phyloP scores from a whole-genome alignment of 1,140 invertebrate genomes.

The Marisa cornuarietis region DNA sequence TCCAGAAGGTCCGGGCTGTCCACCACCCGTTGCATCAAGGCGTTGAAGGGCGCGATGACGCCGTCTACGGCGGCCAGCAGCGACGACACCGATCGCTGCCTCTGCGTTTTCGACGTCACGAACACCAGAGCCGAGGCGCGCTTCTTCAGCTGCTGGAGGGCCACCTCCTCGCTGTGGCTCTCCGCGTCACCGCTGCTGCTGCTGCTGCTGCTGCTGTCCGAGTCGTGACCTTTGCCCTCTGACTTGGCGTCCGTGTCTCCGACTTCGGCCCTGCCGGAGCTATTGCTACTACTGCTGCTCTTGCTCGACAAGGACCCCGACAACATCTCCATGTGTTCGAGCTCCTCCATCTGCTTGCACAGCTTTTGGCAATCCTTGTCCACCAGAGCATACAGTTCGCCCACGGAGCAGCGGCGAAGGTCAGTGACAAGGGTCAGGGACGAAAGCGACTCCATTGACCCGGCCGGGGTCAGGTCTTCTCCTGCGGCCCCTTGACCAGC shows the following conservation, averaged over 20 bases:
- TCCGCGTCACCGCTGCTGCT: background rate
- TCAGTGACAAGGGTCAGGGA: constrained; percentile 4
- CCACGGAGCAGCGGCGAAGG: constrained; percentile 18
- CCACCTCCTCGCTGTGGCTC: background rate
- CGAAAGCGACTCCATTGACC: no score
- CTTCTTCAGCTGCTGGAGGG: constrained; percentile 5
- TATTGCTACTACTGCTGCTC: background rate
- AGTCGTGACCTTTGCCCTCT: background rate
- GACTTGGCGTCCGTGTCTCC: background rate
- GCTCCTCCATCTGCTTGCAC: constrained; percentile 7
- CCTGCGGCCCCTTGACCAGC: background rate
- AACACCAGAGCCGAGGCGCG: no score
- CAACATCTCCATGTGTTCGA: background rate
- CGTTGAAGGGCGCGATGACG: constrained; percentile 11
- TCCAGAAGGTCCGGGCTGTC: background rate
- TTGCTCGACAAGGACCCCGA: background rate
- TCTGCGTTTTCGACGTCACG: background rate
- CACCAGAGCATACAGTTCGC: constrained; percentile 18
- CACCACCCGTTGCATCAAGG: background rate
- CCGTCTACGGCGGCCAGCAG: background rate
- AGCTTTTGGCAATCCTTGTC: constrained; percentile 20
- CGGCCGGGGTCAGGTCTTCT: no score
- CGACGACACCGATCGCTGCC: constrained; percentile 1
- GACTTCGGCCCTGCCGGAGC: no score
- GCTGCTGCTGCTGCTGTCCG: background rate